Conservation (phyloP, 2,113 vertebrate genomes). For the Bungarus multicinctus region DNA sequence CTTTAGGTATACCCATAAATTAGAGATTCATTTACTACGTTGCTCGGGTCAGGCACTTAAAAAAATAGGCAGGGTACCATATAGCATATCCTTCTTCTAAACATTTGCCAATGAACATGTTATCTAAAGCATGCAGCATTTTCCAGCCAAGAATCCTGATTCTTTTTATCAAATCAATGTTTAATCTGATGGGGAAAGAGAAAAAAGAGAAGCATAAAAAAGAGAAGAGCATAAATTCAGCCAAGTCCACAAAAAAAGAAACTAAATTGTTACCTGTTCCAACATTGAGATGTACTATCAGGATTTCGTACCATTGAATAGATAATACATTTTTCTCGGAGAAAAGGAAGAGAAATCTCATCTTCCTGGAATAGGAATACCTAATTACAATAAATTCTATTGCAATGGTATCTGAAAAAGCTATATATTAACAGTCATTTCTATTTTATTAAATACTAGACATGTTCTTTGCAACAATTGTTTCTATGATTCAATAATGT, state of each 20-base stretch:
- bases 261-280: background rate
- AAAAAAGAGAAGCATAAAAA: background rate
- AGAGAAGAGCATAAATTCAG: background rate
- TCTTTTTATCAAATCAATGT: background rate
- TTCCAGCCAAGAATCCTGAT: background rate
- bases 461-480: background rate
- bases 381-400: constrained; percentile 9
- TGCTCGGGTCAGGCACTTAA: background rate
- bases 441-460: background rate
- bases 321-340: background rate
- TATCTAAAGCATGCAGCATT: background rate
- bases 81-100: background rate
- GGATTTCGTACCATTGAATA: background rate
- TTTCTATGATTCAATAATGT: background rate
- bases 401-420: background rate
- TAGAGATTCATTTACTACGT: background rate
- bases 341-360: background rate
- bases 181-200: background rate
- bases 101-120: background rate
- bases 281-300: background rate
- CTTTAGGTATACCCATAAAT: background rate
- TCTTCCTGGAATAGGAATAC: background rate
- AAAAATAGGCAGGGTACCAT: background rate
- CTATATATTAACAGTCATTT: background rate
- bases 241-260: constrained; percentile 1